phyloP scores from a whole-genome alignment of 2,113 vertebrate species.

The Sigmodon hispidus region DNA sequence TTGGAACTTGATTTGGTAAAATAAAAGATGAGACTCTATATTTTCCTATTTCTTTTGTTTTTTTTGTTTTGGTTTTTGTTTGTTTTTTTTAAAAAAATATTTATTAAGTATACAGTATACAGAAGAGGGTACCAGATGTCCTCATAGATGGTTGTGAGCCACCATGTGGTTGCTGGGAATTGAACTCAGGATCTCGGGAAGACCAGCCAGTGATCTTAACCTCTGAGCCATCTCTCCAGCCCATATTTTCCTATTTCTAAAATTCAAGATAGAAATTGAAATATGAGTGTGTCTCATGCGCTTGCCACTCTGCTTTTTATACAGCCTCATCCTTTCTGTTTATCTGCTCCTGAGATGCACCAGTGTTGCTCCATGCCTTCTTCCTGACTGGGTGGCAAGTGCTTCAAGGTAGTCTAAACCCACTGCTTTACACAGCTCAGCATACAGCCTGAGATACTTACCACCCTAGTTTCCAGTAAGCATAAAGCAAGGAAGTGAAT shows the following conservation, averaged over 20 bases:
- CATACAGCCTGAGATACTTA: not conserved
- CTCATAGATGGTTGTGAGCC: no score
- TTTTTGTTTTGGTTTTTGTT: no score
- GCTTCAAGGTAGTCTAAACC: not conserved
- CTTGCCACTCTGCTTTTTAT: not conserved
- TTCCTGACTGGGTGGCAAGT: not conserved
- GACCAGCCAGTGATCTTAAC: no score
- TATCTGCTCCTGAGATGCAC: not conserved
- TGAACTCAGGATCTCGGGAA: no score
- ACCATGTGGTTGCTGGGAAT: no score
- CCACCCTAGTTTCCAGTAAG: not conserved
- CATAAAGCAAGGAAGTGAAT: not conserved
- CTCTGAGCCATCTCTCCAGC: no score
- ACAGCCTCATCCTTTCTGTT: not conserved
- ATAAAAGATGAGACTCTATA: not conserved
- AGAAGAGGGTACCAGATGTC: no score
- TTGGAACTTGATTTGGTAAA: not conserved
- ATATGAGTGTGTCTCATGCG: not conserved
- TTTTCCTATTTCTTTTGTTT: no score
- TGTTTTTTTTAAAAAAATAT: no score
- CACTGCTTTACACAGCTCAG: not conserved
- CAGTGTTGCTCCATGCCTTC: not conserved
- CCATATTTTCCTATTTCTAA: constrained; percentile 29
- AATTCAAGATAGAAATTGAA: constrained; percentile 11
- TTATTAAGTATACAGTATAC: no score